Percentiles rank a stretch among this genome's conserved stretches.
Conservation (phyloP, 1,140 invertebrate genomes). For the Drosophila hydei region DNA sequence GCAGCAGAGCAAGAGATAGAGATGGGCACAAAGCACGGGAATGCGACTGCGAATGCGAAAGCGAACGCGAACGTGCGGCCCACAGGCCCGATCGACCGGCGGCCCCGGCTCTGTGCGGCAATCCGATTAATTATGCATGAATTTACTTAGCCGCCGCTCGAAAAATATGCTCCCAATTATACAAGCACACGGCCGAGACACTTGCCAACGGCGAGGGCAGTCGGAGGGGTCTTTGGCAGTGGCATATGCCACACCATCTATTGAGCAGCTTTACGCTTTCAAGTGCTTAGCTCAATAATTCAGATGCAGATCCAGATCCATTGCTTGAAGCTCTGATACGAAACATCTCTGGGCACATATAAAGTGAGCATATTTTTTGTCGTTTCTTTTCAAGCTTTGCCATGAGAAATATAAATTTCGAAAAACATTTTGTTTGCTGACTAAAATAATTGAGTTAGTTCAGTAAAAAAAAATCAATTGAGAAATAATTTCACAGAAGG, state of each 20-base stretch:
- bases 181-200: conserved; percentile 27
- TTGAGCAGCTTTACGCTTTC: conserved; percentile 1
- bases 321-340: neutral
- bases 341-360: neutral
- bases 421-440: too few species aligned
- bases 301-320: conserved; percentile 5
- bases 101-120: conserved; percentile 20
- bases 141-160: conserved; percentile 42
- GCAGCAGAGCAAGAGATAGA: neutral
- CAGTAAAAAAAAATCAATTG: too few species aligned
- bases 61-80: neutral
- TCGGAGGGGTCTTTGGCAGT: too few species aligned
- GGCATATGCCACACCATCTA: neutral
- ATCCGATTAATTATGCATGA: conserved; percentile 60
- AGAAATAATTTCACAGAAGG: too few species aligned
- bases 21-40: neutral
- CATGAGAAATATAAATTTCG: too few species aligned
- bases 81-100: conserved; percentile 22
- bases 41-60: too few species aligned
- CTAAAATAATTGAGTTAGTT: too few species aligned
- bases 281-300: conserved; percentile 16
- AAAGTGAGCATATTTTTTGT: too few species aligned
- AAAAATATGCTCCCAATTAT: conserved; percentile 41
- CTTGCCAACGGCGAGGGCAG: neutral
- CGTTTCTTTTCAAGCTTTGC: too few species aligned